Evolutionary conservation across 1,140 invertebrate species (phyloP).

Genomic region (Bombus cullumanus): DNA sequence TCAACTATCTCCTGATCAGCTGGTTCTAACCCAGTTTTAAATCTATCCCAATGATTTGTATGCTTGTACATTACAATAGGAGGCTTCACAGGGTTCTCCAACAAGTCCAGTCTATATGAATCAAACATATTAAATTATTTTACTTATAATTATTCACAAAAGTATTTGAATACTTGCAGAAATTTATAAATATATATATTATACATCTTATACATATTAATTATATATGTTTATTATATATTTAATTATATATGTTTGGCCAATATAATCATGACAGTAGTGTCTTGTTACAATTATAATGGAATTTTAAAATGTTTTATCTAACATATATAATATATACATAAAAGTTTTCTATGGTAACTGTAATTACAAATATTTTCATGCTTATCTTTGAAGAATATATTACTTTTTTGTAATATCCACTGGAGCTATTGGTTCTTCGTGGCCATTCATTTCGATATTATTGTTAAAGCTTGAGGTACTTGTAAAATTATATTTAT

Average conservation of each 20-base stretch:
- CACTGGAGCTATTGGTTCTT: constrained; percentile 67
- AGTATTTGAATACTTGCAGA: not conserved
- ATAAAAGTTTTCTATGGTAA: too few relatives aligned
- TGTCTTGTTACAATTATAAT: not conserved
- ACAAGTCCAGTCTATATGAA: constrained; percentile 70
- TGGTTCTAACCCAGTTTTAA: constrained; percentile 76
- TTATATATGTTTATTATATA: not conserved
- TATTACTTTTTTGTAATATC: constrained; percentile 76
- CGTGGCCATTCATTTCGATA: constrained; percentile 24
- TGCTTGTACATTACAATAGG: constrained; percentile 79
- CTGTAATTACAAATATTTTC: not conserved
- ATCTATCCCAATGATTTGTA: constrained; percentile 72
- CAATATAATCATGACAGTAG: too few relatives aligned
- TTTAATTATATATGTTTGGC: too few relatives aligned
- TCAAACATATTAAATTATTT: not conserved
- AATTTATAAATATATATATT: not conserved
- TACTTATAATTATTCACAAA: not conserved
- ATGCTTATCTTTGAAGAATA: not conserved
- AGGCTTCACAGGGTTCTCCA: constrained; percentile 79
- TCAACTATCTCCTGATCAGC: constrained; percentile 78
- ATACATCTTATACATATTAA: not conserved
- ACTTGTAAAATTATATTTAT: constrained; percentile 64
- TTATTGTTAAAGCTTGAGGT: constrained; percentile 45
- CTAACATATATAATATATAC: not conserved
- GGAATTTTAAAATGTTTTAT: not conserved